These are phyloP conservation scores for Nephrotoma flavescens DNA, from an alignment of 2,888 invertebrate genomes.

Conservation along the genomic window DNA sequence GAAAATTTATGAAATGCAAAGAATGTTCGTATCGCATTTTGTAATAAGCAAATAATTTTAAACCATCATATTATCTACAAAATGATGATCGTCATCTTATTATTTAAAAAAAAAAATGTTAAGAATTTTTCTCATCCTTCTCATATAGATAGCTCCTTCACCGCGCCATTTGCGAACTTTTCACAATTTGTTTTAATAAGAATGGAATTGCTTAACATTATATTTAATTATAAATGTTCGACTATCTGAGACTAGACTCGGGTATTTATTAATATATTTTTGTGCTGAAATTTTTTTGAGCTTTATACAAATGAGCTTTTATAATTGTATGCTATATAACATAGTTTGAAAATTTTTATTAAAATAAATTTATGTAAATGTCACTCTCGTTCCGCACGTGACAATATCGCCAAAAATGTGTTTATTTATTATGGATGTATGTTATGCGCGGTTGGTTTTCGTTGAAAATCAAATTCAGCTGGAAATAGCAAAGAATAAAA, in stretches of 20 bases:
- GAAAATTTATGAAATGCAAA: background rate
- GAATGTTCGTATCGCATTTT: background rate
- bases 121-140: background rate
- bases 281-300: background rate
- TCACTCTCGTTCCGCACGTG: background rate
- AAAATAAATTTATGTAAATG: background rate
- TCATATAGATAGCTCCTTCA: too few species aligned
- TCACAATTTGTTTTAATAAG: background rate
- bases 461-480: background rate
- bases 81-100: background rate
- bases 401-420: background rate
- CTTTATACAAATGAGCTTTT: background rate
- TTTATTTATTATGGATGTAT: background rate
- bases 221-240: background rate
- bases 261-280: background rate
- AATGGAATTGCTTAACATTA: background rate
- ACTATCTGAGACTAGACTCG: background rate
- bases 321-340: background rate
- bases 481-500: background rate
- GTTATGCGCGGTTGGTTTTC: background rate
- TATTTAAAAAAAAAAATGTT: background rate
- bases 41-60: background rate
- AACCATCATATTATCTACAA: background rate
- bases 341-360: background rate
- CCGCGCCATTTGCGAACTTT: background rate